phyloP scores from a whole-genome alignment of 2,888 invertebrate genomes.

The Scaptomyza flava region DNA sequence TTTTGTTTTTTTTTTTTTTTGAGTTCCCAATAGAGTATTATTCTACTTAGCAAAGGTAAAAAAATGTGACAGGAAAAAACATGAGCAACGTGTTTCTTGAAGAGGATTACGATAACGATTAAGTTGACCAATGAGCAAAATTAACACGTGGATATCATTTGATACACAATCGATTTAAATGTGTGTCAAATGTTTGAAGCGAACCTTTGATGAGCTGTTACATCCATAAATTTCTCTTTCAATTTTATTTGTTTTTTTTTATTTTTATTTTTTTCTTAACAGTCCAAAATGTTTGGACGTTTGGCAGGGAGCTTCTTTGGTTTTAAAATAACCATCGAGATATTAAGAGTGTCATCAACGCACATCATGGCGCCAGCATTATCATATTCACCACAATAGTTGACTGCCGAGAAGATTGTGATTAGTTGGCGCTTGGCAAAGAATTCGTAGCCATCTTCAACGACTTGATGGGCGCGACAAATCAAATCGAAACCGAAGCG shows the following conservation, averaged over 20 bases:
- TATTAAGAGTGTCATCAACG: slow-evolving; percentile 23
- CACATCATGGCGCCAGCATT: slow-evolving; percentile 95
- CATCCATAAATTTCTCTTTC: too few species aligned
- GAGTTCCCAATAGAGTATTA: neutral
- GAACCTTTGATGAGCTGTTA: too few species aligned
- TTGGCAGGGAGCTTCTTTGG: slow-evolving; percentile 11
- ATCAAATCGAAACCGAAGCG: slow-evolving; percentile 90
- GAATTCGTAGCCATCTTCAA: slow-evolving; percentile 99
- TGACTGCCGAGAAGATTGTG: slow-evolving; percentile 95
- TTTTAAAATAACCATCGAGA: slow-evolving; percentile 37
- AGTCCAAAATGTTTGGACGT: neutral
- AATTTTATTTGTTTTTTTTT: too few species aligned
- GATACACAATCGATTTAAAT: neutral
- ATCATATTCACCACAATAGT: slow-evolving; percentile 96
- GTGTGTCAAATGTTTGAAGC: too few species aligned
- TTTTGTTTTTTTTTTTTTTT: neutral
- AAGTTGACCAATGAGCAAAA: too few species aligned
- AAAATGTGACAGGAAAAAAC: neutral
- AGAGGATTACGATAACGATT: too few species aligned
- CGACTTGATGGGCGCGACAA: slow-evolving; percentile 99
- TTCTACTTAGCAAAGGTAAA: neutral
- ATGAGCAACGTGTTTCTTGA: neutral
- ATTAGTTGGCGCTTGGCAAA: slow-evolving; percentile 98
- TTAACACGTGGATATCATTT: too few species aligned
- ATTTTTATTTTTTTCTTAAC: too few species aligned